Conservation (phyloP, 2,797 vertebrate species). For the Coluber constrictor region DNA sequence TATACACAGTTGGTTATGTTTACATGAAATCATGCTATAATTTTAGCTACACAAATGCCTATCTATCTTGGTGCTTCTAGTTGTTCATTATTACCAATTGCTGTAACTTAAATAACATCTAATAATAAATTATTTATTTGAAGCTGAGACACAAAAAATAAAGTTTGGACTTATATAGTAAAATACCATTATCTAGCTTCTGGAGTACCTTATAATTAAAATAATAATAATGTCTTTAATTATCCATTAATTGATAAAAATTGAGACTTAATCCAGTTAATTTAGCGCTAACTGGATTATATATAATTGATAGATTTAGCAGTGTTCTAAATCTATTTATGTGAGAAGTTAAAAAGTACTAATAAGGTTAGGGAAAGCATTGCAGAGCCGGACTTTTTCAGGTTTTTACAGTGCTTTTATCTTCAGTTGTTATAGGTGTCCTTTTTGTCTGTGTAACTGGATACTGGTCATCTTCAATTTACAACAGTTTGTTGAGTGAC, state of each 20-base stretch:
- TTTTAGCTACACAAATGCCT: background rate
- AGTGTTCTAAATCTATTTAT: background rate
- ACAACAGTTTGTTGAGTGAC: background rate
- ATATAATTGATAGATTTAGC: background rate
- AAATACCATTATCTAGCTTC: background rate
- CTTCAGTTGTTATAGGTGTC: background rate
- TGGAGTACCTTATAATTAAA: background rate
- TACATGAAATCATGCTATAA: background rate
- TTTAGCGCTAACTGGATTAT: background rate
- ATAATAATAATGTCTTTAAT: background rate
- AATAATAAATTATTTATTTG: background rate
- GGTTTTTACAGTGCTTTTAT: background rate
- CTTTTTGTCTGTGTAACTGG: background rate
- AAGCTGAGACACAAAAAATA: background rate
- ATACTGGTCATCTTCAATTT: background rate
- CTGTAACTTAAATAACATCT: background rate
- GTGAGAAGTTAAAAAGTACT: background rate
- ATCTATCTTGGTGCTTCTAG: background rate
- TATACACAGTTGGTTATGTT: background rate
- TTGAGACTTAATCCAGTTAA: background rate
- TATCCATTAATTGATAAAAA: background rate
- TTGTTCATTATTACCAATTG: background rate
- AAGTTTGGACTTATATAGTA: background rate
- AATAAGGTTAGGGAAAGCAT: background rate
- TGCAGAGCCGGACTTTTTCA: background rate